Percentiles rank a stretch among this genome's conserved stretches.
phyloP scores from a whole-genome alignment of 2,888 invertebrate species.

The Scrobipalpa costella region DNA sequence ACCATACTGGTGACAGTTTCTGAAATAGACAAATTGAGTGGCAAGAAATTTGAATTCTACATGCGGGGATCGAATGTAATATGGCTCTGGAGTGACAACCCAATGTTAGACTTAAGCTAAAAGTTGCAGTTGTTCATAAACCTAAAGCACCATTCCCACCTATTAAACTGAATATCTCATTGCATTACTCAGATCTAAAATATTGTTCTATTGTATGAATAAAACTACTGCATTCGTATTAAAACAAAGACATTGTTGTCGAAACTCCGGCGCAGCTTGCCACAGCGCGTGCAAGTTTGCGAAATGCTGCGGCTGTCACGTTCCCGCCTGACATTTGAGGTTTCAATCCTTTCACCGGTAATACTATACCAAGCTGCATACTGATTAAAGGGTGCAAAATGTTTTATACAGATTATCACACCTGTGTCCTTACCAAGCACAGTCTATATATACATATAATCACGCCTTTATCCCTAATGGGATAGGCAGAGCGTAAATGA shows the following conservation, averaged over 20 bases:
- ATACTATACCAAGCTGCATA: not conserved
- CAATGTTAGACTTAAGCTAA: too few species aligned
- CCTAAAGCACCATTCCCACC: not conserved
- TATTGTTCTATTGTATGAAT: not conserved
- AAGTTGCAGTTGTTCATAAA: not conserved
- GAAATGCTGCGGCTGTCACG: slow-evolving; percentile 66
- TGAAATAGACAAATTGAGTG: too few species aligned
- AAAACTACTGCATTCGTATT: slow-evolving; percentile 18
- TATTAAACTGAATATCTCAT: not conserved
- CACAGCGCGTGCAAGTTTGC: slow-evolving; percentile 66
- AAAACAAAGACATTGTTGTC: slow-evolving; percentile 47
- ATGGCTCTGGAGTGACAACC: too few species aligned
- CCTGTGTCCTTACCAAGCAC: too few species aligned
- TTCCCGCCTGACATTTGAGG: slow-evolving; percentile 64
- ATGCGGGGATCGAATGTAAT: too few species aligned
- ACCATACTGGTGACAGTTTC: too few species aligned
- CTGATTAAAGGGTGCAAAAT: not conserved
- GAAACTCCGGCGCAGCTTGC: slow-evolving; percentile 61
- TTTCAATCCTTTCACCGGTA: slow-evolving; percentile 66
- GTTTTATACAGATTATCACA: not conserved
- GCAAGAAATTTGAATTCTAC: too few species aligned
- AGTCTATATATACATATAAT: too few species aligned
- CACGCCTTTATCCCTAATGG: too few species aligned
- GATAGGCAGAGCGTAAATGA: too few species aligned
- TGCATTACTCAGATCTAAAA: not conserved